Evolutionary conservation across 2,888 invertebrate species (phyloP).

Genomic region (Xiphydria camelus): DNA sequence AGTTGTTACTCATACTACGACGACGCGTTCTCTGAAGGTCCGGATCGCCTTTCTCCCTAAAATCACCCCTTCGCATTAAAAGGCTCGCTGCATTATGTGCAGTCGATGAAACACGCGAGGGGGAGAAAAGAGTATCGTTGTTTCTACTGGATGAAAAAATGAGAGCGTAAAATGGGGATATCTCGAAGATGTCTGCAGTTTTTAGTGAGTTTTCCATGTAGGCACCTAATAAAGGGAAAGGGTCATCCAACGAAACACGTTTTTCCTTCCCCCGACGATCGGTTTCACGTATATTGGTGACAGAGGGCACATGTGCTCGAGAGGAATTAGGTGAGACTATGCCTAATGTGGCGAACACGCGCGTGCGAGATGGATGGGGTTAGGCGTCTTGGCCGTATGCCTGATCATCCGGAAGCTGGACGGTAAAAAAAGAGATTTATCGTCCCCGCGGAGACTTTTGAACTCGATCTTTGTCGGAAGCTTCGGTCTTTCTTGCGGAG

Average conservation of each 20-base stretch:
- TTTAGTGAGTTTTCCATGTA: too few species aligned
- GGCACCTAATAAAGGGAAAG: too few species aligned
- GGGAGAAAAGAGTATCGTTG: too few species aligned
- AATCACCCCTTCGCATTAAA: constrained; percentile 28
- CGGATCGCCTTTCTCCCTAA: constrained; percentile 27
- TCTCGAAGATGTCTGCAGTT: too few species aligned
- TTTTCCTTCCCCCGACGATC: too few species aligned
- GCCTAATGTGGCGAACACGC: background rate
- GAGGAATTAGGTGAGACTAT: background rate
- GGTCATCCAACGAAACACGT: too few species aligned
- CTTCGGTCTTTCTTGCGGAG: background rate
- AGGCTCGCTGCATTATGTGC: too few species aligned
- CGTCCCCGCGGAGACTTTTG: background rate
- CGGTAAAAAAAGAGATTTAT: background rate
- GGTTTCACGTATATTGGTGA: too few species aligned
- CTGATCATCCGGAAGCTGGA: background rate
- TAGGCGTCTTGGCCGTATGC: too few species aligned
- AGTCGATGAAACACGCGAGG: too few species aligned
- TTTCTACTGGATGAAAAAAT: too few species aligned
- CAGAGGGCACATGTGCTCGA: background rate
- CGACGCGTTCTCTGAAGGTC: constrained; percentile 19
- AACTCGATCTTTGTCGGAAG: background rate
- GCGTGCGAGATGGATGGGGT: background rate
- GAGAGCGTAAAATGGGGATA: too few species aligned
- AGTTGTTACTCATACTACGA: constrained; percentile 21